Percentiles rank a stretch among this genome's conserved stretches.
These are phyloP conservation scores for Lagodon rhomboides DNA, from an alignment of 2,797 vertebrate genomes.

Conservation along the genomic window DNA sequence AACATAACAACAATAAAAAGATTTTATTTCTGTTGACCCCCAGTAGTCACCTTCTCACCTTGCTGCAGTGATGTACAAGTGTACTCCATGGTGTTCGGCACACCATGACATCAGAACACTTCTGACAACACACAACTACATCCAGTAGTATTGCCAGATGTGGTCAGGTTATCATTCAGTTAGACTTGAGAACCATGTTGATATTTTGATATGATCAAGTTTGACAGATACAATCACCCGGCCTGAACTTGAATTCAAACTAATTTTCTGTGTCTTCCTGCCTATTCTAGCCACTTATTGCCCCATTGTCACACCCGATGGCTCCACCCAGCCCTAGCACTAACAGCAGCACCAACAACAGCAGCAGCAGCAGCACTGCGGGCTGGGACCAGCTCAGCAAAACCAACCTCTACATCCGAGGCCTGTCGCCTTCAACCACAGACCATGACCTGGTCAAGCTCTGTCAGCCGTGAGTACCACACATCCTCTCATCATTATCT, in stretches of 20 bases:
- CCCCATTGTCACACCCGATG: conserved; percentile 92
- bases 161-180: not conserved
- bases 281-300: conserved; percentile 89
- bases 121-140: no score
- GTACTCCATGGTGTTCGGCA: no score
- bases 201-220: not conserved
- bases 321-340: conserved; percentile 98
- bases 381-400: conserved; percentile 99
- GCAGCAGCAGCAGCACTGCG: conserved; percentile 93
- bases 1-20: no score
- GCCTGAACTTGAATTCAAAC: conserved; percentile 17
- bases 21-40: no score
- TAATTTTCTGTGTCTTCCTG: conserved; percentile 46
- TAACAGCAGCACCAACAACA: conserved; percentile 97
- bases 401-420: conserved; percentile 99
- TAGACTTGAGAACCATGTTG: not conserved
- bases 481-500: conserved; percentile 64
- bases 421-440: conserved; percentile 94
- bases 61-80: no score
- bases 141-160: no score
- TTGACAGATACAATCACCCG: not conserved
- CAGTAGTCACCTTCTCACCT: no score
- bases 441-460: conserved; percentile 99
- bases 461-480: conserved; percentile 96
- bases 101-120: no score